These are phyloP conservation scores for Sebastes oblongus DNA, from an alignment of 2,797 vertebrate species.

Conservation along the genomic window DNA sequence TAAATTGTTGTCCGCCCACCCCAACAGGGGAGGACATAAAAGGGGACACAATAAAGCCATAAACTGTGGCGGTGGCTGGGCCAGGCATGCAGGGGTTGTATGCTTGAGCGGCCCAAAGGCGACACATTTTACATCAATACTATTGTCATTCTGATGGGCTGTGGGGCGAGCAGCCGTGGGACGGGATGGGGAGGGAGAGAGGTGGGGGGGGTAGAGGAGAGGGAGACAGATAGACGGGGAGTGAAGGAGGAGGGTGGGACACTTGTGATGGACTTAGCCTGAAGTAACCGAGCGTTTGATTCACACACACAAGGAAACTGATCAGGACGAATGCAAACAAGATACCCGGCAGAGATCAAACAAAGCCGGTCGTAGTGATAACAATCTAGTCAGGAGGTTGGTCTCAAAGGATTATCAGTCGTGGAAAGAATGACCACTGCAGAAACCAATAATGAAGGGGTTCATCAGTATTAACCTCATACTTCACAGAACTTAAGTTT, in stretches of 20 bases:
- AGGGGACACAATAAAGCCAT: constrained; percentile 84
- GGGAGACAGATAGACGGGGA: constrained; percentile 20
- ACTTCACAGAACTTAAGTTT: neutral
- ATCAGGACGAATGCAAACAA: constrained; percentile 62
- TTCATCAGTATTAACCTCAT: neutral
- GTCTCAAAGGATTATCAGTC: constrained; percentile 28
- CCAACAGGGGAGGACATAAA: constrained; percentile 75
- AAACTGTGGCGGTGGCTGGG: constrained; percentile 76
- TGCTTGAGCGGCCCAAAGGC: constrained; percentile 81
- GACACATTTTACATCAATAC: constrained; percentile 82
- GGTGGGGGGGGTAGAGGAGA: neutral
- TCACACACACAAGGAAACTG: constrained; percentile 68
- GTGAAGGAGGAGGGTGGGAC: constrained; percentile 59
- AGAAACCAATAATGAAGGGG: neutral
- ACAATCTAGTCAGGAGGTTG: constrained; percentile 27
- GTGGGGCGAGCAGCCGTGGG: constrained; percentile 68
- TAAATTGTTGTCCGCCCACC: constrained; percentile 75
- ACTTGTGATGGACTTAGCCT: constrained; percentile 70
- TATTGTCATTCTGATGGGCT: constrained; percentile 84
- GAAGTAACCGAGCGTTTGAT: constrained; percentile 57
- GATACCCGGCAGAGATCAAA: constrained; percentile 62
- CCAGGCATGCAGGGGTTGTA: constrained; percentile 77
- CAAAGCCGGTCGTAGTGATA: constrained; percentile 13
- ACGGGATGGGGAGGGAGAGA: constrained; percentile 29
- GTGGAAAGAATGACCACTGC: neutral